Evolutionary conservation across 2,113 vertebrate genomes (phyloP).

Genomic region (Sebastes schlegelii): DNA sequence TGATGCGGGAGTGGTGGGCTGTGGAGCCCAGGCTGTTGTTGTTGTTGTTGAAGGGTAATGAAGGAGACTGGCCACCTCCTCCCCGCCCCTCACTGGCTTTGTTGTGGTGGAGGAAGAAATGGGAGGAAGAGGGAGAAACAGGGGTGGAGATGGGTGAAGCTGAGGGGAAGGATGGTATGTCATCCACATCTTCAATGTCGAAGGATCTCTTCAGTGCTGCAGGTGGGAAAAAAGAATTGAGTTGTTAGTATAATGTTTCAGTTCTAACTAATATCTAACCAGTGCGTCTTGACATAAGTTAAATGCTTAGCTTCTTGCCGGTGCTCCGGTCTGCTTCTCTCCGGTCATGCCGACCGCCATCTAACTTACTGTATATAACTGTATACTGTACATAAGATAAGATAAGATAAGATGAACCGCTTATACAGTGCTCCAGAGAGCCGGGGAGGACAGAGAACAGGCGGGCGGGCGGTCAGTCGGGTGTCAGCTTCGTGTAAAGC

Average conservation of each 20-base stretch:
- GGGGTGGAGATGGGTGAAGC: constrained; percentile 73
- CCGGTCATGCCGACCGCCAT: too few relatives aligned
- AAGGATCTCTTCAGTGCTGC: constrained; percentile 91
- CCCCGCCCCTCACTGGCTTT: constrained; percentile 67
- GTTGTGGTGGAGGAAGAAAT: constrained; percentile 62
- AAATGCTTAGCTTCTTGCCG: neutral
- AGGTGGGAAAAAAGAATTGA: constrained; percentile 33
- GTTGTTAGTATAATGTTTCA: neutral
- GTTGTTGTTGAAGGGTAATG: constrained; percentile 56
- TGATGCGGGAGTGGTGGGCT: constrained; percentile 64
- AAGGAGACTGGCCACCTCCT: constrained; percentile 35
- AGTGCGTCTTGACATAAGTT: neutral
- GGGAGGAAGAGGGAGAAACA: constrained; percentile 63
- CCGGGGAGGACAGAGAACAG: too few relatives aligned
- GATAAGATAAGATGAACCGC: too few relatives aligned
- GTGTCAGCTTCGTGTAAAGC: too few relatives aligned
- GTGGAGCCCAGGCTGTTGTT: constrained; percentile 58
- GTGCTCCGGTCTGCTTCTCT: too few relatives aligned
- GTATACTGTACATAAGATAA: too few relatives aligned
- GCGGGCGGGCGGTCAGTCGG: too few relatives aligned
- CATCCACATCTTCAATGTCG: constrained; percentile 87
- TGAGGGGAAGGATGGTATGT: constrained; percentile 72
- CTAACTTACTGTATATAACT: too few relatives aligned
- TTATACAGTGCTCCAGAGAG: too few relatives aligned
- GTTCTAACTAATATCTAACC: neutral